Base-by-base conservation (phyloP, 2,888 invertebrate species). In the Keiferia lycopersicella region DNA sequence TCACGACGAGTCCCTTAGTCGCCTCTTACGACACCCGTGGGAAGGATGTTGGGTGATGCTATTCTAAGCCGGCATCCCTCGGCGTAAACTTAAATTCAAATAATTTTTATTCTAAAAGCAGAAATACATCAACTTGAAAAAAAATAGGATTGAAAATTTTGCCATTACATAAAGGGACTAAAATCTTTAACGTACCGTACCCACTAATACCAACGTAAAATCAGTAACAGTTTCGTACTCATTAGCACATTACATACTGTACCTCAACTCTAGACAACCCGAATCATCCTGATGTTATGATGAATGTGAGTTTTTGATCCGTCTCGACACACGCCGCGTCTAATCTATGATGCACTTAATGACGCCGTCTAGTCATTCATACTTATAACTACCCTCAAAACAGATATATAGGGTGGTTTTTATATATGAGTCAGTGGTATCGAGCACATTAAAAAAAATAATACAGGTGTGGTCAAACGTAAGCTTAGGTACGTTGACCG, bases 221-320 rank as follows among this genome's bases (percentile, higher is more conserved):
- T 38, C 4, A 38, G 16, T 34, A 57, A 57, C n/a, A 26, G 53
- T 48, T 48, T 26, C 53, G 0, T 53, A 26, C 53, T 26, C 10
- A 53, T 8, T n/a, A n/a, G 8, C 26, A 14, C 8, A 14, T 3
- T 53, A 26, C 20, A 1, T 59, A 20, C 2, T 48, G 2, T 34
- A 8, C 10, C 34, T 10, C 60, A 61, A 26, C 60, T 48, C 61
- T 50, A 26, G 2, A 1, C 8, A 20, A 30, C 16, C 38, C 10
- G 51, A 61, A 50, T 16, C 26, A 45, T 53, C 69, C 66, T 68
- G 67, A 70, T 74, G 73, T 71, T 66, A 69, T 78, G 80, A 80
- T 78, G 73, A 76, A 80, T 82, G 79, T 71, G 64, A 53, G 72
- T 73, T 77, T 73, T 79, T 80, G 77, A 79, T 78, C 75, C 70